These are phyloP conservation scores for Scopus umbretta DNA, from an alignment of 2,113 vertebrate genomes.

Conservation along the genomic window DNA sequence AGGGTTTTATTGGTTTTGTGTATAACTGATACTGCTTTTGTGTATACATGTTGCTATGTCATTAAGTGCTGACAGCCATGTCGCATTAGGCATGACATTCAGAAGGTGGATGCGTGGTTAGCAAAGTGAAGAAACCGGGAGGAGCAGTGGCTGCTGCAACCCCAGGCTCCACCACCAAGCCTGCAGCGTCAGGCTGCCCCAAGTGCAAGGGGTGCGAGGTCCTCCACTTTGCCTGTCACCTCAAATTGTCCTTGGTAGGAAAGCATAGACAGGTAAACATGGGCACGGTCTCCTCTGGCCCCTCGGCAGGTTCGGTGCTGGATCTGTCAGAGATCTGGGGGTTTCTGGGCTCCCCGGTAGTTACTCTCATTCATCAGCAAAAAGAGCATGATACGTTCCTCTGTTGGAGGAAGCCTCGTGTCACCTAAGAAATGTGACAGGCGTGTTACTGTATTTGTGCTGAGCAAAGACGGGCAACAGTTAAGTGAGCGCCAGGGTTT, in stretches of 20 bases:
- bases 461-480: neutral
- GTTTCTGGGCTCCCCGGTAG: neutral
- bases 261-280: neutral
- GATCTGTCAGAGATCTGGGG: neutral
- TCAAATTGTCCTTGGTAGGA: neutral
- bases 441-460: neutral
- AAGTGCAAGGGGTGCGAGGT: neutral
- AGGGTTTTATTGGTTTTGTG: neutral
- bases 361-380: neutral
- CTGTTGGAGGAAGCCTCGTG: neutral
- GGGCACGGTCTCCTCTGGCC: neutral
- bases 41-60: neutral
- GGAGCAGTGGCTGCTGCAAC: neutral
- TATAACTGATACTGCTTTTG: neutral
- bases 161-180: neutral
- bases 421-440: neutral
- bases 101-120: neutral
- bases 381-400: neutral
- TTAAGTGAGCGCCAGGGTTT: neutral
- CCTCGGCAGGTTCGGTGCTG: neutral
- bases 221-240: neutral
- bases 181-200: neutral
- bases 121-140: neutral
- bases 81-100: neutral
- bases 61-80: neutral